Evolutionary conservation across 2,797 vertebrate genomes (phyloP).

Genomic region (Rallus crepitans): DNA sequence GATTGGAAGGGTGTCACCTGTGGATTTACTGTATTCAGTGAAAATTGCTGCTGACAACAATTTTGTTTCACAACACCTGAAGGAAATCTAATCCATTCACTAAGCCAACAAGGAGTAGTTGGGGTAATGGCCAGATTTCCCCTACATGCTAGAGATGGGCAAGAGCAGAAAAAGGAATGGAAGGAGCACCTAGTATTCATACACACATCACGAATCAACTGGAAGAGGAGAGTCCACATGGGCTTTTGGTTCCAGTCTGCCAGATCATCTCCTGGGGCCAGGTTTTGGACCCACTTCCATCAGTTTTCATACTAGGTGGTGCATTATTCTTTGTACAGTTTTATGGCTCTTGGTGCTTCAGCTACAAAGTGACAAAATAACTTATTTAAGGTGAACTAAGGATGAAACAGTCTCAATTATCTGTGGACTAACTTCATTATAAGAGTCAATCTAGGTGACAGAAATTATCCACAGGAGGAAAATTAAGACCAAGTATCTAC

Average conservation of each 20-base stretch:
- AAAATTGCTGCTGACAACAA: background rate
- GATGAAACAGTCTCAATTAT: background rate
- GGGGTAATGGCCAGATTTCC: background rate
- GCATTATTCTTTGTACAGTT: background rate
- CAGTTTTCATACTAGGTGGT: background rate
- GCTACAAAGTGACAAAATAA: background rate
- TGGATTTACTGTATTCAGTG: background rate
- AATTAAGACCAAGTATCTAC: background rate
- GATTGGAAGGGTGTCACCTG: background rate
- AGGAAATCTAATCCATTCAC: background rate
- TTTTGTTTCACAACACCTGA: background rate
- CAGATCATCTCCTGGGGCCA: background rate
- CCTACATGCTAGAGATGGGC: background rate
- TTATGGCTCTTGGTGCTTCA: background rate
- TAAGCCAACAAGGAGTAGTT: background rate
- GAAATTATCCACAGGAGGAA: background rate
- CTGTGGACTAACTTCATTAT: background rate
- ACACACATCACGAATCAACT: background rate
- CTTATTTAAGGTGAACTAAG: background rate
- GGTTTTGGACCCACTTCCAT: background rate
- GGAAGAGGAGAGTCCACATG: background rate
- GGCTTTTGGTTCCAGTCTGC: background rate
- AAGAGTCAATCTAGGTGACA: background rate
- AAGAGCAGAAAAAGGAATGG: background rate
- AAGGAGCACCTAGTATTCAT: background rate